Conservation (phyloP, 2,797 vertebrate species). For the Brachyrhaphis roseni region DNA sequence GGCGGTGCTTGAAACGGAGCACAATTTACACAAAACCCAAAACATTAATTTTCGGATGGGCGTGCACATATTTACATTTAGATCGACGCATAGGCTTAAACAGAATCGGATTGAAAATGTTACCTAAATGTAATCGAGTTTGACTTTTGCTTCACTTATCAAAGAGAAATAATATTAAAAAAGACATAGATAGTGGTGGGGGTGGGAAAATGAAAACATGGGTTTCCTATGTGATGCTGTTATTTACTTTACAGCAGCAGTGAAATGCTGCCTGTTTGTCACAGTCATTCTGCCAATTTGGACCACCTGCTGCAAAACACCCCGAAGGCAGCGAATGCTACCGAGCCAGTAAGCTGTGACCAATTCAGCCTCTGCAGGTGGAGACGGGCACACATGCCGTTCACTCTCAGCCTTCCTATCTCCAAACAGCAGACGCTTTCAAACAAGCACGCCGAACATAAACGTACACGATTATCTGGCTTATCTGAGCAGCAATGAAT, state of each 20-base stretch:
- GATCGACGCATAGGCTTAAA: conserved; percentile 9
- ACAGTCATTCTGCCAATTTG: conserved; percentile 72
- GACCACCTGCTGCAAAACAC: conserved; percentile 77
- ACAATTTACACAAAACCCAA: conserved; percentile 44
- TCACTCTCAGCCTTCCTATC: conserved; percentile 43
- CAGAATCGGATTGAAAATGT: background rate
- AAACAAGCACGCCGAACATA: conserved; percentile 29
- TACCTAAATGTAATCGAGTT: background rate
- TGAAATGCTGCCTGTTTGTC: conserved; percentile 65
- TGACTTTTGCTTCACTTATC: conserved; percentile 32
- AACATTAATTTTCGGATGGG: conserved; percentile 13
- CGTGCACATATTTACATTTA: conserved; percentile 26
- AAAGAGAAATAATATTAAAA: conserved; percentile 13
- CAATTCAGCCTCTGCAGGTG: conserved; percentile 75
- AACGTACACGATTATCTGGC: conserved; percentile 44
- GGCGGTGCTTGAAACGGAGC: conserved; percentile 18
- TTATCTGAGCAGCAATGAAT: conserved; percentile 39
- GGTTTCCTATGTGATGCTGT: conserved; percentile 51
- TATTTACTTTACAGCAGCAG: conserved; percentile 68
- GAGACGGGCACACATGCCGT: conserved; percentile 59
- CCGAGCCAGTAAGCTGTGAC: conserved; percentile 77
- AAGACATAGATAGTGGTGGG: background rate
- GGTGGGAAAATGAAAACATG: background rate
- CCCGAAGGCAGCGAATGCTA: conserved; percentile 69
- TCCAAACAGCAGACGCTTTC: conserved; percentile 32